Evolutionary conservation across 2,797 vertebrate genomes (phyloP).

Genomic region (Helicolenus hilgendorfi): DNA sequence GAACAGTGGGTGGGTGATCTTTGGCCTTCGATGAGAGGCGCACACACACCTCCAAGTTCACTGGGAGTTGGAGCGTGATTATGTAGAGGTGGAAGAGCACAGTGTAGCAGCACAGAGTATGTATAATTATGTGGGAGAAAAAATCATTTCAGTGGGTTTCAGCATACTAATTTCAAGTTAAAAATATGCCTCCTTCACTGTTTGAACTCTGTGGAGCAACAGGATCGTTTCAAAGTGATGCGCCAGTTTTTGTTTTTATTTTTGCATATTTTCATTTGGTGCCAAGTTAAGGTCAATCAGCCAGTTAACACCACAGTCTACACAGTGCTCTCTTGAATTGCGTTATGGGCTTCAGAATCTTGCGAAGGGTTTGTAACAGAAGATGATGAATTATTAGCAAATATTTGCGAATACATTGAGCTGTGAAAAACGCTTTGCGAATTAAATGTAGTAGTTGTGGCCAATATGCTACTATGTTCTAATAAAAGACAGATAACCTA

Average conservation of each 20-base stretch:
- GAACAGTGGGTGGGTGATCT: slow-evolving; percentile 80
- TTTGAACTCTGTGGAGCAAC: slow-evolving; percentile 17
- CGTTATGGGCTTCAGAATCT: not conserved
- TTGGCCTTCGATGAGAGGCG: slow-evolving; percentile 73
- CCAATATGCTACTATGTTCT: not conserved
- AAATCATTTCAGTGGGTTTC: slow-evolving; percentile 23
- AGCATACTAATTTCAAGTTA: not conserved
- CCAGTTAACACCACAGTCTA: not conserved
- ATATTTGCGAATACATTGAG: not conserved
- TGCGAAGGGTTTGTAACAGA: not conserved
- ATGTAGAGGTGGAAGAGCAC: slow-evolving; percentile 44
- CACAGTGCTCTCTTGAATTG: not conserved
- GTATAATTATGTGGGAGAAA: slow-evolving; percentile 31
- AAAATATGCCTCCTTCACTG: slow-evolving; percentile 10
- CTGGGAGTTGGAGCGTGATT: slow-evolving; percentile 41
- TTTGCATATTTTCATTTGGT: not conserved
- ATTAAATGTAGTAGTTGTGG: not conserved
- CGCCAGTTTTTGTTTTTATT: not conserved
- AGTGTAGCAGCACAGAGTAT: not conserved
- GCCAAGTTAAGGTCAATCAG: not conserved
- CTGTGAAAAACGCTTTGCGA: not conserved
- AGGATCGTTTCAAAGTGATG: slow-evolving; percentile 16
- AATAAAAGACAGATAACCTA: not conserved
- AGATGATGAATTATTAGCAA: not conserved
- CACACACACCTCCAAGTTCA: slow-evolving; percentile 67